Conservation (phyloP, 2,113 vertebrate genomes). For the Prietella phreatophila region DNA sequence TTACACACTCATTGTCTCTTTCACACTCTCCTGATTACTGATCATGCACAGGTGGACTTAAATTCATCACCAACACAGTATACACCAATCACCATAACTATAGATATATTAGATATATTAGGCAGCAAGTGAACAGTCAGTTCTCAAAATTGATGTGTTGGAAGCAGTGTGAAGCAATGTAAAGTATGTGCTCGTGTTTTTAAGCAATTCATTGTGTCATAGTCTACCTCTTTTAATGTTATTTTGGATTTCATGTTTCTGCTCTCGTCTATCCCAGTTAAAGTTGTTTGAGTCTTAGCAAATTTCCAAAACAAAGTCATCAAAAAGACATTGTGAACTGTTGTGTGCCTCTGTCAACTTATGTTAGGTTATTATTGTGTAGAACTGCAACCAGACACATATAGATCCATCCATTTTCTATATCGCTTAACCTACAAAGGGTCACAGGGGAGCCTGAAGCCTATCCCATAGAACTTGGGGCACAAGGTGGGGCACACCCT, state of each 20-base stretch:
- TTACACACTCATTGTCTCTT: not conserved
- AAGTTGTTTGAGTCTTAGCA: not conserved
- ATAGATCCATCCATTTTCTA: not conserved
- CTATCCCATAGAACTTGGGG: no score
- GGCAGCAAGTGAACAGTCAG: no score
- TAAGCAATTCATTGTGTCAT: not conserved
- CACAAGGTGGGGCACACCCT: no score
- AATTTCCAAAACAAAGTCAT: no score
- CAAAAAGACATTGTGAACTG: not conserved
- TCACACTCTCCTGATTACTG: not conserved
- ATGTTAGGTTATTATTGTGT: not conserved
- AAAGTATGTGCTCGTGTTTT: no score
- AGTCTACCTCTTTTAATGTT: not conserved
- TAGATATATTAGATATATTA: no score
- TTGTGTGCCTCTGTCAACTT: not conserved
- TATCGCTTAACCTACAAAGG: no score
- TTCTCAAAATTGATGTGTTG: no score
- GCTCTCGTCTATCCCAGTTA: no score
- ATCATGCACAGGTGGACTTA: not conserved
- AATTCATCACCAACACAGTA: not conserved
- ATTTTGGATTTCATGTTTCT: not conserved
- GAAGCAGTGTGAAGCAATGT: no score
- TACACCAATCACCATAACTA: no score
- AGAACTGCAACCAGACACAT: not conserved
- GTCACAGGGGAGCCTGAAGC: no score